A percentile compares a stretch with the other conserved stretches of the same genome.
Conservation (phyloP, 1,140 invertebrate species). For the Drosophila serrata region DNA sequence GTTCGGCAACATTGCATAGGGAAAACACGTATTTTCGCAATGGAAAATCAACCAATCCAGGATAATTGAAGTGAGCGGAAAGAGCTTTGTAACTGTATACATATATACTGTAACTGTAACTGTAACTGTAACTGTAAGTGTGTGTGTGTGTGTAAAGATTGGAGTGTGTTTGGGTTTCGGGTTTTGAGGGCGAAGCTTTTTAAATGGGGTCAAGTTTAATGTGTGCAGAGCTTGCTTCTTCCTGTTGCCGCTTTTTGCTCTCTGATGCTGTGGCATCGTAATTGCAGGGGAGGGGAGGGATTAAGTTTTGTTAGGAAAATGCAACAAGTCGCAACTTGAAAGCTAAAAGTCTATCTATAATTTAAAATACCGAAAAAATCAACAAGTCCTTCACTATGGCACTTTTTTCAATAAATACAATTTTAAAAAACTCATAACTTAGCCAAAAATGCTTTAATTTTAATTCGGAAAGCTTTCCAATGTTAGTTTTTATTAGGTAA, state of each 20-base stretch:
- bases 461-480: too few relatives aligned
- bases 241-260: constrained; percentile 11
- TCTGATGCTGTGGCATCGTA: constrained; percentile 26
- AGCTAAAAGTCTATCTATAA: too few relatives aligned
- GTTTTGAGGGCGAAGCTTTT: constrained; percentile 29
- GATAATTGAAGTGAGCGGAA: constrained; percentile 59
- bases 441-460: too few relatives aligned
- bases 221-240: constrained; percentile 76
- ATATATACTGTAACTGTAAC: too few relatives aligned
- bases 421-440: too few relatives aligned
- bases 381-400: too few relatives aligned
- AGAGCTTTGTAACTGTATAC: constrained; percentile 46
- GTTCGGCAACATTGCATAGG: constrained; percentile 64
- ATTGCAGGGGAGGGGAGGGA: constrained; percentile 56
- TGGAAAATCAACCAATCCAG: constrained; percentile 45
- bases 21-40: constrained; percentile 29
- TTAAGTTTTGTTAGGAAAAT: constrained; percentile 22
- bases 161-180: constrained; percentile 3
- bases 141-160: constrained; percentile 5
- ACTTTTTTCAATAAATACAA: too few relatives aligned
- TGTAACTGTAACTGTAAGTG: too few relatives aligned
- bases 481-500: too few relatives aligned
- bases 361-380: too few relatives aligned
- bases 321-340: constrained; percentile 61
- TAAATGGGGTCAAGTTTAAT: constrained; percentile 82